Evolutionary conservation across 1,140 invertebrate species (phyloP), one percentile per base, ranked within the genome.

Genomic region (Homarus americanus): DNA sequence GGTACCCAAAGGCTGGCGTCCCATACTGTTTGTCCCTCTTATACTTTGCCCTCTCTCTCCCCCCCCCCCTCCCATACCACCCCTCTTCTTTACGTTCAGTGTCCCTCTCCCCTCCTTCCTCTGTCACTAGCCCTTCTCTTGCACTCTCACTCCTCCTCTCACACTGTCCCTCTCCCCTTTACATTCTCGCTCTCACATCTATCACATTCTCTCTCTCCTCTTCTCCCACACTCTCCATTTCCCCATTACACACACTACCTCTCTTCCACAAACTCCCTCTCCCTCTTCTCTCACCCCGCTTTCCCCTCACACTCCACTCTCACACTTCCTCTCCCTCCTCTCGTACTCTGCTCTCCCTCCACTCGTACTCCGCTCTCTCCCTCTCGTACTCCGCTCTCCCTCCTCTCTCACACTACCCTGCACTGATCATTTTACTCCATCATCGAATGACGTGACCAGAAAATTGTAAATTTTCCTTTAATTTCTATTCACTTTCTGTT

Each of bases 401-500:
- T 32, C n/a, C 63, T 1, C n/a, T 32, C 63, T 34, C 5, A 9
- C 63, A 4, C 28, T 32, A 2, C n/a, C 7, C 63, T 5, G n/a
- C 28, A 32, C n/a, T 32, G n/a, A 69, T 32, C n/a, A 32, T 32
- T 69, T 69, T 69, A 32, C 63, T 28, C 63, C 63, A 69, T 69
- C 63, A 69, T 69, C n/a, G 63, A 32, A 5, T 69, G 63, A 69
- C 2, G 63, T 69, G 63, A 69, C 63, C 63, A 69, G 63, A 69
- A 69, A 69, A 69, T 69, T 32, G n/a, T 69, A 32, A 69, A 69
- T 34, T 69, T 69, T 69, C 63, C 63, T 32, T 69, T 69, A 69
- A 69, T 69, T 69, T 69, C 28, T 32, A 69, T 69, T 69, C 63
- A 69, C n/a, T 69, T 32, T 69, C 63, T 69, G 63, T 69, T 69